Base-by-base conservation (phyloP, 2,888 invertebrate species). In the Chesias legatella region DNA sequence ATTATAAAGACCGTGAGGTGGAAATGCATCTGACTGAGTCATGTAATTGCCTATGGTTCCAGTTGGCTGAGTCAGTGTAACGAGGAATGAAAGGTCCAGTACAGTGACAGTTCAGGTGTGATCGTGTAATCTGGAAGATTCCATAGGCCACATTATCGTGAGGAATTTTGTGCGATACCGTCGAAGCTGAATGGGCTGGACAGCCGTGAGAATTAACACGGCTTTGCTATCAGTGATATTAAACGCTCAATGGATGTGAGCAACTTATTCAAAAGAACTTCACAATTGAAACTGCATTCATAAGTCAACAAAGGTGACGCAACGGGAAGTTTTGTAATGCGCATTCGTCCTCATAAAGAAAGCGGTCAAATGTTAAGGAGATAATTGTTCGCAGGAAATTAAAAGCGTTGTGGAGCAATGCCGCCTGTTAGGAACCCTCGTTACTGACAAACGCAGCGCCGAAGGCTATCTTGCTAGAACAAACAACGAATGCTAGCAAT, bases 381-480 rank as follows among this genome's bases (percentile, higher is more conserved):
- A 84, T 88, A 88, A 88, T 86, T 88, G 85, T 73, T 79, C 64
- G 70, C 82, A 82, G 86, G 85, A 88, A 85, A 86, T 86, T 86
- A 84, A 75, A 77, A 69, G 72, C 76, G 73, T 81, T 79, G 71
- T 86, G 62, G 84, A 76, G 56, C 86, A 77, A 73, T 77, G 68
- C 72, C 43, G 43, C 40, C 11, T 27, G 30, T 25, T 36, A 9
- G 20, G 36, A 33, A 9, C 35, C 23, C 41, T 41, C 34, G 31
- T 41, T 41, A 41, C 41, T 35, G 20, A 23, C 26, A 30, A 20
- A 44, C 43, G 32, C 51, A 47, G 53, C 56, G 42, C 36, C 35
- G 57, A 60, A 58, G 56, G 53, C 48, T 56, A 64, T 62, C 63
- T 60, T 58, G 53, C 53, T 45, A 51, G 51, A 53, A 49, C 49